Evolutionary conservation across 2,888 invertebrate species (phyloP), one percentile per base, ranked within the genome.

Genomic region (Drosophila antonietae): DNA sequence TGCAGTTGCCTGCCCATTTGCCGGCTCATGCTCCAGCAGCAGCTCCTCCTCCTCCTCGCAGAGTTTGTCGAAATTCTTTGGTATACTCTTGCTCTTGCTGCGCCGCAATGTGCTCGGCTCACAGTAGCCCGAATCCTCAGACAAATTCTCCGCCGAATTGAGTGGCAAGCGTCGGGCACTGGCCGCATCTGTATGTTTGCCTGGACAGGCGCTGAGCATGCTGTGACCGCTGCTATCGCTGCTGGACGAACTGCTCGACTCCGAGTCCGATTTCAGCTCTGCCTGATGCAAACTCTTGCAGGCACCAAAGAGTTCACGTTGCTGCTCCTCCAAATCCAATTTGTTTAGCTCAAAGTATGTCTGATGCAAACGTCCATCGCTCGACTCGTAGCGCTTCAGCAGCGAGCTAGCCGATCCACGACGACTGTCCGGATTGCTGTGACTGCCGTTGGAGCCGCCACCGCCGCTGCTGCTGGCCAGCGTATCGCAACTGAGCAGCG

Each of bases 111-210:
- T 83, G 43, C 90, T 84, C 35, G 91, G 90, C 77, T 96, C 96
- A 89, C 96, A 95, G 92, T 96, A 96, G 61, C 96, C 96, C 85
- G 96, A 96, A 92, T 96, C 96, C 92, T 96, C 96, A 89, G 96
- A 96, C 77, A 96, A 93, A 94, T 96, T 96, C 91, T 96, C 96
- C 28, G 95, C 95, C 52, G 96, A 96, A 83, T 95, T 95, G 83
- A 95, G 95, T 28, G 91, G 90, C 59, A 82, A 73, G 1, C 88
- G 76, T 0, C 86, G 69, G 0, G 70, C 72, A 3, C 81, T 81
- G 41, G 61, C 83, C 12, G 52, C 62, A 43, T 86, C 82, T 8
- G 37, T 7, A 39, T 77, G 81, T 2, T 83, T 81, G 2, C 83
- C 82, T 2, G 83, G 85, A 9, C 85, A 82, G 31, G 82, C 76